Conservation (phyloP, 2,888 invertebrate species). For the Coleophora deauratella region DNA sequence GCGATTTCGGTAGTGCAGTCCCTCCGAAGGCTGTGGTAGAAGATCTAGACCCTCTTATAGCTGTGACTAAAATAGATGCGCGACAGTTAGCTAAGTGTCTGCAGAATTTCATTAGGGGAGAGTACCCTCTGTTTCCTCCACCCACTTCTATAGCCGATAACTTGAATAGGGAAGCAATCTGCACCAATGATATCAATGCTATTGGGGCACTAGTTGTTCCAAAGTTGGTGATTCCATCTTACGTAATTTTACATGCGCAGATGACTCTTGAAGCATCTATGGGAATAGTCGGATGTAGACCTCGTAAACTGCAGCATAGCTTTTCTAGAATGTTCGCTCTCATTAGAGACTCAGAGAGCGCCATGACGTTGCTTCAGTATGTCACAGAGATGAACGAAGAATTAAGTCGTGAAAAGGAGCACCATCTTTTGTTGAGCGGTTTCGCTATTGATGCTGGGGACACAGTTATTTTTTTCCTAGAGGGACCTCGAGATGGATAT, state of each 20-base stretch:
- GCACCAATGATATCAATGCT: constrained; percentile 56
- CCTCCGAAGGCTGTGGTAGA: constrained; percentile 18
- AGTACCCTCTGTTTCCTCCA: constrained; percentile 48
- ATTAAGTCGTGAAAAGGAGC: constrained; percentile 15
- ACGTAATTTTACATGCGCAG: constrained; percentile 43
- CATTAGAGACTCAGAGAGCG: constrained; percentile 24
- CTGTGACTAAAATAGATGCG: constrained; percentile 47
- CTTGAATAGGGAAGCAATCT: constrained; percentile 33
- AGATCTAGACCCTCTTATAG: constrained; percentile 41
- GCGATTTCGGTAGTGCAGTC: constrained; percentile 23
- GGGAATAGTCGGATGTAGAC: constrained; percentile 51
- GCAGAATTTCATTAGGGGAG: constrained; percentile 39
- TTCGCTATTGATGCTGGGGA: constrained; percentile 52
- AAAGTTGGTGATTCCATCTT: constrained; percentile 31
- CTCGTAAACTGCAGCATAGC: constrained; percentile 20
- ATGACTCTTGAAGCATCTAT: constrained; percentile 54
- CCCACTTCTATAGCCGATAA: constrained; percentile 16
- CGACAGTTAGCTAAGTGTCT: constrained; percentile 31
- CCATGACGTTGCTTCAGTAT: constrained; percentile 27
- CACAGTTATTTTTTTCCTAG: constrained; percentile 40
- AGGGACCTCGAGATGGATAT: constrained; percentile 46
- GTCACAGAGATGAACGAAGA: constrained; percentile 41
- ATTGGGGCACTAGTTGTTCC: constrained; percentile 29
- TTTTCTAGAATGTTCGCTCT: constrained; percentile 48
- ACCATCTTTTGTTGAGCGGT: constrained; percentile 39